These are phyloP conservation scores for Coendou prehensilis DNA, from an alignment of 2,797 vertebrate genomes.

Conservation along the genomic window DNA sequence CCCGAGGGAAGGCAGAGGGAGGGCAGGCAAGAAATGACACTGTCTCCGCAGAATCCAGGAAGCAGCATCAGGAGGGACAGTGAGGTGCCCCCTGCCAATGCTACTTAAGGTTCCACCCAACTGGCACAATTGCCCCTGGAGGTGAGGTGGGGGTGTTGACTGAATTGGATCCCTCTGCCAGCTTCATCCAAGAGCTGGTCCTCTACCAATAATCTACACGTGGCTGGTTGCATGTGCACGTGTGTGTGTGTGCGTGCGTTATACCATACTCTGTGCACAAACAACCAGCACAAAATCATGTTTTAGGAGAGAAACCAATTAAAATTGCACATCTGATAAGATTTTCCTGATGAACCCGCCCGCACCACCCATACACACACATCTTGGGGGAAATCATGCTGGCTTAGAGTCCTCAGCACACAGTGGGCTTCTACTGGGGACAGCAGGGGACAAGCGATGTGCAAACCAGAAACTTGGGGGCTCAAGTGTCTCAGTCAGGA, in stretches of 20 bases:
- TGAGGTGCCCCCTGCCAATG: neutral
- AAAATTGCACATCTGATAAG: rapidly evolving
- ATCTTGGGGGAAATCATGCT: neutral
- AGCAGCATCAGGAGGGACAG: neutral
- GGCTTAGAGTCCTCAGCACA: rapidly evolving
- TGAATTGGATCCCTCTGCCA: neutral
- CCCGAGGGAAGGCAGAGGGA: neutral
- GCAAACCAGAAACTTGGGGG: rapidly evolving
- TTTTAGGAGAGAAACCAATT: neutral
- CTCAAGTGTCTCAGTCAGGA: neutral
- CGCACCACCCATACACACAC: neutral
- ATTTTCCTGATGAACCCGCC: neutral
- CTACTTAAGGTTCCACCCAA: neutral
- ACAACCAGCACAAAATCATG: neutral
- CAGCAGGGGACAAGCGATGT: neutral
- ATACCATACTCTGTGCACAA: neutral
- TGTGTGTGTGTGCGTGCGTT: neutral
- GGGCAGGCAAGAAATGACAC: neutral
- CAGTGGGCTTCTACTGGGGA: neutral
- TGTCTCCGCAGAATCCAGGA: neutral
- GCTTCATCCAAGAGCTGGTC: neutral
- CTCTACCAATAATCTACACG: neutral
- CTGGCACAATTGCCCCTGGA: neutral
- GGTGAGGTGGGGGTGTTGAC: neutral
- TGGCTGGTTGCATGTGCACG: neutral